Evolutionary conservation across 92 coral and sea anemone species (phyloP).

Genomic region (Epizoanthus scotinus): DNA sequence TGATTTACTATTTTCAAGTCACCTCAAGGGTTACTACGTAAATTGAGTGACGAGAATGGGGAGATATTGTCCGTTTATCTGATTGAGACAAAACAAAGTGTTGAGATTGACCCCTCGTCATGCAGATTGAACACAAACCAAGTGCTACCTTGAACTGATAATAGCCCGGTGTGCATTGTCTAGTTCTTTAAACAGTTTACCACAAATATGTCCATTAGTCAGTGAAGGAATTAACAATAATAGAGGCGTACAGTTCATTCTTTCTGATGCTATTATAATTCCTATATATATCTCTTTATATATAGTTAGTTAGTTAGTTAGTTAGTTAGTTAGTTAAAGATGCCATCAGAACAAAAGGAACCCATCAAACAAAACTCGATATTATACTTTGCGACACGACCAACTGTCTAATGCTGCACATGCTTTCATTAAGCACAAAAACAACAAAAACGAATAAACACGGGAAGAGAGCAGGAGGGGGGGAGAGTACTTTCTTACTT

Average conservation of each 20-base stretch:
- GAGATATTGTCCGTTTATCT: background rate
- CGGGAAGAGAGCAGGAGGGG: too few relatives aligned
- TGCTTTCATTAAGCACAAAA: conserved; percentile 11
- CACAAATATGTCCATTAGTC: conserved; percentile 24
- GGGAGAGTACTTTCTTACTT: too few relatives aligned
- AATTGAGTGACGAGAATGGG: background rate
- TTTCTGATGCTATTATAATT: conserved; percentile 5
- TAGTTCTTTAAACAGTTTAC: conserved; percentile 33
- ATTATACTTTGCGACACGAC: conserved; percentile 16
- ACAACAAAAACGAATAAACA: too few relatives aligned
- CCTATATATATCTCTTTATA: too few relatives aligned
- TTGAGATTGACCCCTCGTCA: too few relatives aligned
- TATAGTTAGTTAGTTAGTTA: too few relatives aligned
- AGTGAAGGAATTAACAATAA: conserved; percentile 28
- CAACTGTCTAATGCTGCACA: background rate
- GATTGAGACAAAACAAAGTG: too few relatives aligned
- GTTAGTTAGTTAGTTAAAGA: conserved; percentile 7
- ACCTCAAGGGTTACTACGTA: conserved; percentile 1
- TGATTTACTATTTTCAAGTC: background rate
- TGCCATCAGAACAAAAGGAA: conserved; percentile 24
- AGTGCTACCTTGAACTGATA: background rate
- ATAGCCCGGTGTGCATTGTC: background rate
- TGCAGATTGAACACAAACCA: background rate
- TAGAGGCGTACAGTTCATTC: conserved; percentile 6
- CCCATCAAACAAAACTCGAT: background rate